Evolutionary conservation across 2,797 vertebrate species (phyloP), one percentile per base, ranked within the genome.

Genomic region (Arctocebus calabarensis): DNA sequence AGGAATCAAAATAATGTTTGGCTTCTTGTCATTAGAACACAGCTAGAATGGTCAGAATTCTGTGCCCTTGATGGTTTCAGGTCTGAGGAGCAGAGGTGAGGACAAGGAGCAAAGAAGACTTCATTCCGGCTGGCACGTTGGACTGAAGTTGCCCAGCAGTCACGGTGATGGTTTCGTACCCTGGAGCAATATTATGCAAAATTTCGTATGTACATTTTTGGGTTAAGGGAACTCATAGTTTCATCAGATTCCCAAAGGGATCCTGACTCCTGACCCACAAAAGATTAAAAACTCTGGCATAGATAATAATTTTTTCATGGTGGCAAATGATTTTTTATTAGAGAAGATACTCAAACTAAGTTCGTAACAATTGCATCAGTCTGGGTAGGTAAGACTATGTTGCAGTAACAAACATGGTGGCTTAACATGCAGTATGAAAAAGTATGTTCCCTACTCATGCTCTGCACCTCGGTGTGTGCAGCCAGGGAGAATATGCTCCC

Each of bases 251-350:
- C 52, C 70, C 62, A 86, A 79, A 96, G 43, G 55, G 27, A 84
- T 84, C 75, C 48, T 57, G 55, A 75, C 0, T 14, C 11, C 10
- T 11, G 12, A 7, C 6, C 19, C 16, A 1, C 25, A 5, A 88
- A 86, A 88, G 37, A 81, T 43, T 40, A 37, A 87, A 88, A 91
- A 34, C 23, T 74, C 29, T 12, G 8, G 22, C 71, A 17, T 48
- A 86, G 55, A 73, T 48, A 34, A 88, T 84, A 84, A 82, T 81
- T 83, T 75, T 32, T 62, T 20, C 32, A 45, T 84, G 37, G 7
- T 9, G 43, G n/a, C 55, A 74, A 90, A 78, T 71, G n/a, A 83
- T 79, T 94, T 96, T 29, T 88, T 81, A 27, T 11, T 34, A 94
- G 70, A 86, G 75, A 79, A 64, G 75, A 91, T 64, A 34, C 48